A percentile compares a stretch with the other conserved stretches of the same genome.
These are phyloP conservation scores for Lycocerus yunnanus DNA, from an alignment of 2,888 invertebrate genomes.

Conservation along the genomic window DNA sequence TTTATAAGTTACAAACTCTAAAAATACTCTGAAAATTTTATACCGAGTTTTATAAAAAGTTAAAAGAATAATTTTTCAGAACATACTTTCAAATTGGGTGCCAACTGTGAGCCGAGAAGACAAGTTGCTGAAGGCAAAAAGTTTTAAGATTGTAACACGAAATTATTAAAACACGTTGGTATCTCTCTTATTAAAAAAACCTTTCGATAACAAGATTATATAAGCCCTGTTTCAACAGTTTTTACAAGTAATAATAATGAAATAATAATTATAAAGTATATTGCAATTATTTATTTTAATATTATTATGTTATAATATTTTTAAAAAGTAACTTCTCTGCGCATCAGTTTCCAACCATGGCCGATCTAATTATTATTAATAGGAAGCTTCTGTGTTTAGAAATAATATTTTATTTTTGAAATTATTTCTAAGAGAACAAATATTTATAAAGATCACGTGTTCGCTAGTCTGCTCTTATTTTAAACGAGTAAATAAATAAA, in stretches of 20 bases:
- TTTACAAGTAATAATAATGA: not conserved
- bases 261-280: too few species aligned
- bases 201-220: not conserved
- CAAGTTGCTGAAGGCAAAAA: slow-evolving; percentile 27
- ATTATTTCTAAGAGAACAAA: not conserved
- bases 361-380: too few species aligned
- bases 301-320: too few species aligned
- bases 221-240: too few species aligned
- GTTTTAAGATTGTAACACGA: slow-evolving; percentile 28
- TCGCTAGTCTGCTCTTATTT: not conserved
- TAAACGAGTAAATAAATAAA: not conserved
- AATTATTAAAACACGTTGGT: slow-evolving; percentile 21
- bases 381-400: too few species aligned
- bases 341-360: too few species aligned
- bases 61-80: slow-evolving; percentile 31
- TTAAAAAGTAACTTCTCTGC: too few species aligned
- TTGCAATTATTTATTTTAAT: too few species aligned
- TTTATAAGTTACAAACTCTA: slow-evolving; percentile 23
- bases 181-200: not conserved
- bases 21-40: slow-evolving; percentile 30
- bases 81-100: slow-evolving; percentile 31
- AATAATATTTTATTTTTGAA: too few species aligned
- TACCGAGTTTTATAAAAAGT: slow-evolving; percentile 27
- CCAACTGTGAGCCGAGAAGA: slow-evolving; percentile 29
- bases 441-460: not conserved